These are phyloP conservation scores for Muscicapa comitata DNA, from an alignment of 2,797 vertebrate genomes.

Conservation along the genomic window DNA sequence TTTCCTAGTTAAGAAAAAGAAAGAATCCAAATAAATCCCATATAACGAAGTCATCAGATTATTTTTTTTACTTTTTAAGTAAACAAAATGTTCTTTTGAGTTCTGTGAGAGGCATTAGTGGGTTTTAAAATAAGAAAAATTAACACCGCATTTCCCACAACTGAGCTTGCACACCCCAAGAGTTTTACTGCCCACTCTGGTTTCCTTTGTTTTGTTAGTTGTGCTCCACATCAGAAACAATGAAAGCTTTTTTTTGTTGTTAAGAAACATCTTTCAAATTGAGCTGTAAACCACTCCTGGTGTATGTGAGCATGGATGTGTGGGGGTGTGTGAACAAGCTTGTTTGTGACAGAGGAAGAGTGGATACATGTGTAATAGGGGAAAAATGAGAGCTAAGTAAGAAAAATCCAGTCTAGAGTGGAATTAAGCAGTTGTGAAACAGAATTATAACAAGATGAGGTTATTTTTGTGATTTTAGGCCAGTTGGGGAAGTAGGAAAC, in stretches of 20 bases:
- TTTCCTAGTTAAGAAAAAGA: constrained; percentile 46
- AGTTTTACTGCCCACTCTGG: constrained; percentile 19
- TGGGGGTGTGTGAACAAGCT: constrained; percentile 37
- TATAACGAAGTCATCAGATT: constrained; percentile 20
- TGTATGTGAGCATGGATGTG: constrained; percentile 21
- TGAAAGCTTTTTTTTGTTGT: not conserved
- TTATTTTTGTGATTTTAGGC: constrained; percentile 30
- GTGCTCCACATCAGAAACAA: constrained; percentile 40
- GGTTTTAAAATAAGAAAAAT: constrained; percentile 66
- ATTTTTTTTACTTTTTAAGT: not conserved
- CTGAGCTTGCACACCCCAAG: constrained; percentile 15
- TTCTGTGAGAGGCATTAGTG: constrained; percentile 50
- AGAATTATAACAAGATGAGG: constrained; percentile 31
- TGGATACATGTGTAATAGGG: not conserved
- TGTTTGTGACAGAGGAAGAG: constrained; percentile 28
- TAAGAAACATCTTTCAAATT: not conserved
- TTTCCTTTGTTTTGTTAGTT: constrained; percentile 51
- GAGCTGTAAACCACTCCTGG: constrained; percentile 17
- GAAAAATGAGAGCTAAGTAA: constrained; percentile 3
- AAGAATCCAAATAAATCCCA: constrained; percentile 64
- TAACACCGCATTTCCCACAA: constrained; percentile 62
- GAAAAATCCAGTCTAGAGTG: constrained; percentile 36
- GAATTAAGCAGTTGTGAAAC: constrained; percentile 29
- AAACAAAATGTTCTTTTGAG: constrained; percentile 58
- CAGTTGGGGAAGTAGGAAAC: constrained; percentile 41